Evolutionary conservation across 2,888 invertebrate species (phyloP), one percentile per base, ranked within the genome.

Genomic region (Anoplius nigerrimus): DNA sequence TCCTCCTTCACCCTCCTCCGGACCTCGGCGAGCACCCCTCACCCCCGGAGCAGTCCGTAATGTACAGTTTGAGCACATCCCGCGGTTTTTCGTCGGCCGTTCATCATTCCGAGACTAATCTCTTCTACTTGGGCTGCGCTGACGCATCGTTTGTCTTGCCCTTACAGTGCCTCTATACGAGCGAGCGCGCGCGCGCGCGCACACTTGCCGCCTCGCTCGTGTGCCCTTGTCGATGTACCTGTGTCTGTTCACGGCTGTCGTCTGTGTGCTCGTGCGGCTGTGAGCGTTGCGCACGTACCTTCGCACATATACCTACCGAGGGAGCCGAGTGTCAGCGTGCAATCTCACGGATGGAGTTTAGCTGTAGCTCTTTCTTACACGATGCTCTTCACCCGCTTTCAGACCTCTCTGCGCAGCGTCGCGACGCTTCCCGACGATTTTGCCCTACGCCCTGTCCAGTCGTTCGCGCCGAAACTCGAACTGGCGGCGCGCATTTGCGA

Each of bases 21-120:
- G 18, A 48, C 48, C 48, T 45, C 11, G n/a, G 2, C 45, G 3
- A 45, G n/a, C 45, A 15, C 16, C 18, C 13, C 56, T 45, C 57
- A 45, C 20, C 20, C 48, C 48, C 4, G 16, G 18, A 24, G 45
- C 16, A 34, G 46, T 24, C 65, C 66, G 68, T 73, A 72, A 75
- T 76, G 70, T 74, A 72, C 76, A 71, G 72, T 76, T 73, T 72
- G 71, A 78, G 69, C 74, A 70, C 73, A 74, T 74, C 68, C 72
- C 71, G 76, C 69, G 76, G 71, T 80, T 79, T 78, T 80, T 78
- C 79, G 74, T 69, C 62, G 74, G 51, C 71, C 71, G 72, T 81
- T 79, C 76, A 78, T 81, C 77, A 80, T 80, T 76, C 75, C 68
- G 61, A 72, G 77, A 80, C 79, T 83, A 83, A 83, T 83, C 81